These are phyloP conservation scores for Hirtodrosophila confusa DNA, from an alignment of 2,888 invertebrate genomes.

Conservation along the genomic window DNA sequence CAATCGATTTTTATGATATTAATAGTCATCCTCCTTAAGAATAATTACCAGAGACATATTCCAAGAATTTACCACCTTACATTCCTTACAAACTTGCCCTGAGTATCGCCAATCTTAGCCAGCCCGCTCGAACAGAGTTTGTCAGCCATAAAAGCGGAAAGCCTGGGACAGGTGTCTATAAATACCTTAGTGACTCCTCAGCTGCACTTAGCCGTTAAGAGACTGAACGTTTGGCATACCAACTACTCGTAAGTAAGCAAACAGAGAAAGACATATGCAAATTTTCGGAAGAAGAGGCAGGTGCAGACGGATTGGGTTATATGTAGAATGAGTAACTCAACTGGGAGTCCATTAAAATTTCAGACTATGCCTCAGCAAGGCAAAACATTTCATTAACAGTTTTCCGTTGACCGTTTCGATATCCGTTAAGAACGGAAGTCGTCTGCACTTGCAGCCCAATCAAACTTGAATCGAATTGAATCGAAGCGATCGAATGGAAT, in stretches of 20 bases:
- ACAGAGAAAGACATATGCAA: constrained; percentile 49
- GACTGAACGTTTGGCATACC: constrained; percentile 67
- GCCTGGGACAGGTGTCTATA: constrained; percentile 52
- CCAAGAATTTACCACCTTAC: no score
- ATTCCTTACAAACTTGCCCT: constrained; percentile 3
- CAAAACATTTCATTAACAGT: constrained; percentile 65
- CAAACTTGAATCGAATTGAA: background rate
- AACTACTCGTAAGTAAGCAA: constrained; percentile 45
- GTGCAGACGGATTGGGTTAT: constrained; percentile 1
- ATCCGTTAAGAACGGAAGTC: constrained; percentile 71
- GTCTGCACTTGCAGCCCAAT: constrained; percentile 33
- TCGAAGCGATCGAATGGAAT: no score
- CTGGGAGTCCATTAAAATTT: constrained; percentile 52
- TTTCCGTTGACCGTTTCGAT: constrained; percentile 55
- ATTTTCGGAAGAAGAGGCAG: constrained; percentile 24
- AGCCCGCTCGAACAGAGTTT: constrained; percentile 13
- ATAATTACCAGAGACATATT: no score
- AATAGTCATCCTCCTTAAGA: no score
- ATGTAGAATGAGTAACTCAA: constrained; percentile 32
- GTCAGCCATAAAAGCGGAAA: constrained; percentile 21
- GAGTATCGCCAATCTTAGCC: constrained; percentile 18
- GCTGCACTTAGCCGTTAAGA: constrained; percentile 68
- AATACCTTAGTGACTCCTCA: constrained; percentile 37
- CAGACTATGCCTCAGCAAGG: constrained; percentile 46
- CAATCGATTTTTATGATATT: no score